Conservation (phyloP, 1,140 invertebrate species). For the Parasteatoda tepidariorum region DNA sequence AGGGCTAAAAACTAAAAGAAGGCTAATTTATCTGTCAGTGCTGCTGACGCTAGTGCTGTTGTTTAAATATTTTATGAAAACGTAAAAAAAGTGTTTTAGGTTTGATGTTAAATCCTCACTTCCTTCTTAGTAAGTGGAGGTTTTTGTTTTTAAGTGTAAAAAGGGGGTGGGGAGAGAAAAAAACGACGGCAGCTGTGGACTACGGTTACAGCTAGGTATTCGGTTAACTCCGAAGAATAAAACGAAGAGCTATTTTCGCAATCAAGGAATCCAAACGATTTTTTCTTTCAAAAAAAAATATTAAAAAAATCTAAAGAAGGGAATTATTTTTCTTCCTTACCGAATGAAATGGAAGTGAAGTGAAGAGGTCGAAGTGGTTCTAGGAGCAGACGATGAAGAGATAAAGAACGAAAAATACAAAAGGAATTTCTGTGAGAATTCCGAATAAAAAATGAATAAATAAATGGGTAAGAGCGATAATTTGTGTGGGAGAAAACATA, state of each 20-base stretch:
- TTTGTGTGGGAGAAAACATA: slow-evolving; percentile 13
- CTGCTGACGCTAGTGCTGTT: slow-evolving; percentile 15
- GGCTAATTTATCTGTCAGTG: slow-evolving; percentile 45
- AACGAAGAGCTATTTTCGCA: background rate
- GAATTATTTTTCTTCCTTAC: background rate
- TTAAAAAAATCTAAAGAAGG: background rate
- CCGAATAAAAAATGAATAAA: slow-evolving; percentile 41
- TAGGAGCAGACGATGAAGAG: slow-evolving; percentile 16
- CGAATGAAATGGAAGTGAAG: background rate
- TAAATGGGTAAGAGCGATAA: slow-evolving; percentile 31
- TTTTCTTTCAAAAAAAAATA: background rate
- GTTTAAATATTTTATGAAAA: slow-evolving; percentile 57
- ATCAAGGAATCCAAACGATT: background rate
- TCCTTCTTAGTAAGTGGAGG: background rate
- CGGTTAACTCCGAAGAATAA: background rate
- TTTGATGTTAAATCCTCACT: background rate
- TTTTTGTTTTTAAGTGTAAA: slow-evolving; percentile 26
- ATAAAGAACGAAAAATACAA: slow-evolving; percentile 19
- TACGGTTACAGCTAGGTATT: background rate
- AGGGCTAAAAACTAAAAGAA: slow-evolving; percentile 19
- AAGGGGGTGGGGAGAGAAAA: too few species aligned
- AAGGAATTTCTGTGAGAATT: slow-evolving; percentile 35
- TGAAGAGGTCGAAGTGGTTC: background rate
- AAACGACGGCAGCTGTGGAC: slow-evolving; percentile 35
- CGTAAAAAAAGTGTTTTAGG: background rate